Percentiles rank a stretch among this genome's conserved stretches.
phyloP scores from a whole-genome alignment of 2,888 invertebrate genomes.

The Laspeyria flexula region DNA sequence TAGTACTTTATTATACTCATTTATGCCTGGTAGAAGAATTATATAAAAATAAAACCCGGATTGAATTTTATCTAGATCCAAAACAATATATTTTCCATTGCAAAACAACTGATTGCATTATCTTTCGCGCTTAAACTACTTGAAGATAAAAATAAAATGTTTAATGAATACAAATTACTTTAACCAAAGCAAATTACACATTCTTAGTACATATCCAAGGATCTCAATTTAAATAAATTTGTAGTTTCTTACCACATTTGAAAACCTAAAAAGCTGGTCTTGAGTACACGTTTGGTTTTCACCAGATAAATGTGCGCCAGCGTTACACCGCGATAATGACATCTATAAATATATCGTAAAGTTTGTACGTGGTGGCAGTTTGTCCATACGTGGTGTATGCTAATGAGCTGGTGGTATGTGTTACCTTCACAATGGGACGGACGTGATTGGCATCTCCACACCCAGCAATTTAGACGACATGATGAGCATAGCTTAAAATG shows the following conservation, averaged over 20 bases:
- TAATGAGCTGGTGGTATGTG: constrained; percentile 26
- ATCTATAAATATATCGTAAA: background rate
- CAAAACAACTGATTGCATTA: background rate
- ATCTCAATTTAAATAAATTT: too few species aligned
- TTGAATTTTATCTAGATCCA: too few species aligned
- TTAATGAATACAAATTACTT: background rate
- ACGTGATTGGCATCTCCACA: constrained; percentile 42
- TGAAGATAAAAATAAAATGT: background rate
- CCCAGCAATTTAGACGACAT: constrained; percentile 8
- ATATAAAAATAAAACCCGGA: too few species aligned
- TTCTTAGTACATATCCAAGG: too few species aligned
- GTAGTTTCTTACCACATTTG: too few species aligned
- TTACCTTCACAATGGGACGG: constrained; percentile 32
- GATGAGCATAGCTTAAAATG: background rate
- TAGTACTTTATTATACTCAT: too few species aligned
- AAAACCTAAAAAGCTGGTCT: too few species aligned
- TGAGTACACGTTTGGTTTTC: background rate
- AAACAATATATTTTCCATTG: background rate
- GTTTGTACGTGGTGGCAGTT: constrained; percentile 1
- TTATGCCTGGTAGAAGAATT: too few species aligned
- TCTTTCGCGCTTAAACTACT: background rate
- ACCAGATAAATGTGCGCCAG: background rate
- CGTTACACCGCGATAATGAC: background rate
- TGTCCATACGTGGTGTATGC: constrained; percentile 2
- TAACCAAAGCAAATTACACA: too few species aligned